Conservation (phyloP, 1,140 invertebrate genomes). For the Spodoptera frugiperda region DNA sequence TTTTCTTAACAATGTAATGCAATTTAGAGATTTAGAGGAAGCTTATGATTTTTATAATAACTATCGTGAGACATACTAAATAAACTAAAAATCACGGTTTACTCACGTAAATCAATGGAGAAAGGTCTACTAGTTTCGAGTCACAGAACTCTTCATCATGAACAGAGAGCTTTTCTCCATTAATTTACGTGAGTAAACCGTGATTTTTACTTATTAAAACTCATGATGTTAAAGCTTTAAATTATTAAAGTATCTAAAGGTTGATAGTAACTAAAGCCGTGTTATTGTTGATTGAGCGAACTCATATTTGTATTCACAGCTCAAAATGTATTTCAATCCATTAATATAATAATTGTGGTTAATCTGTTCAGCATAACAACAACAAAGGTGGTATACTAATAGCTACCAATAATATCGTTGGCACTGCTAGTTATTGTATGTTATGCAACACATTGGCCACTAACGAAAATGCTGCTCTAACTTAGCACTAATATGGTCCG, state of each 20-base stretch:
- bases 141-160: no score
- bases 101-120: no score
- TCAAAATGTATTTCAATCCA: not conserved
- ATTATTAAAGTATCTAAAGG: no score
- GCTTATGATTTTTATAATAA: not conserved
- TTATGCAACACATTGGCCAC: slow-evolving; percentile 27
- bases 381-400: slow-evolving; percentile 18
- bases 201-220: no score
- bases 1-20: not conserved
- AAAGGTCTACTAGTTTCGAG: no score
- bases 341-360: not conserved
- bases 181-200: no score
- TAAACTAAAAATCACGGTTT: no score
- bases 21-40: not conserved
- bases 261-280: no score
- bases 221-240: no score
- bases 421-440: slow-evolving; percentile 16
- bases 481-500: slow-evolving; percentile 18
- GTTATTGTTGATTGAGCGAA: no score
- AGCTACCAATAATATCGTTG: not conserved
- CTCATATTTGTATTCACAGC: not conserved
- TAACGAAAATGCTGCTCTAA: slow-evolving; percentile 34
- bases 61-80: no score
- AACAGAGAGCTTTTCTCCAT: no score
- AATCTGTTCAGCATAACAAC: not conserved